Evolutionary conservation across 2,888 invertebrate genomes (phyloP), one percentile per base, ranked within the genome.

Genomic region (Penaeus monodon): DNA sequence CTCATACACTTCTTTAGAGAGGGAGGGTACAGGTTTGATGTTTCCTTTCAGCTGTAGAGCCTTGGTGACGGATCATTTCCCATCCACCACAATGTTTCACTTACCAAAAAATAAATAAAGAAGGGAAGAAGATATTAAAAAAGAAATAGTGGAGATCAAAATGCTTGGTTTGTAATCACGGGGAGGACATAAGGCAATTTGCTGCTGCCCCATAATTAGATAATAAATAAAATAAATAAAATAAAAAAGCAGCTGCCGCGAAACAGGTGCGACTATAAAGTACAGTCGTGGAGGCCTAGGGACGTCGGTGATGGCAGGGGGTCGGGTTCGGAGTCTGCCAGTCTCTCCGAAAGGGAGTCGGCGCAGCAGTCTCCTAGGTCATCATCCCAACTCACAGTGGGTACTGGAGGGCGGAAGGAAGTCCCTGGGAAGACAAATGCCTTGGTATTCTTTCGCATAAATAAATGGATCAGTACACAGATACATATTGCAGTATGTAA

Each of bases 321-420:
- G 22, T 88, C 88, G 24, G 88, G 88, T 57, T 88, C 88, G 6
- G 88, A 88, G 74, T 88, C 88, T 20, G 88, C 85, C 66, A 88
- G 66, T 2, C 86, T 70, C 68, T 86, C 86, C 1, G 88, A 88
- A 33, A 88, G 74, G 44, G 88, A 88, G 49, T 88, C 88, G 0
- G 85, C 88, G 27, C 88, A 88, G n/a, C 85, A 88, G 74, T 88
- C 88, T 27, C 85, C 88, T 7, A 77, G 78, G 27, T 85, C 85
- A 63, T 88, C 88, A 17, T 88, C 88, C 88, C 88, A 88, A 68
- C 85, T 85, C 73, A 83, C 88, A 10, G 85, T 88, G 12, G 88
- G 88, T 33, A 88, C 85, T 6, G 88, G 88, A 78, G 88, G 88
- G 24, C 88, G 88, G 70, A 64, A 81, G 0, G 73, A 57, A 7